Evolutionary conservation across 2,797 vertebrate genomes (phyloP).

Genomic region (Peromyscus nudipes): DNA sequence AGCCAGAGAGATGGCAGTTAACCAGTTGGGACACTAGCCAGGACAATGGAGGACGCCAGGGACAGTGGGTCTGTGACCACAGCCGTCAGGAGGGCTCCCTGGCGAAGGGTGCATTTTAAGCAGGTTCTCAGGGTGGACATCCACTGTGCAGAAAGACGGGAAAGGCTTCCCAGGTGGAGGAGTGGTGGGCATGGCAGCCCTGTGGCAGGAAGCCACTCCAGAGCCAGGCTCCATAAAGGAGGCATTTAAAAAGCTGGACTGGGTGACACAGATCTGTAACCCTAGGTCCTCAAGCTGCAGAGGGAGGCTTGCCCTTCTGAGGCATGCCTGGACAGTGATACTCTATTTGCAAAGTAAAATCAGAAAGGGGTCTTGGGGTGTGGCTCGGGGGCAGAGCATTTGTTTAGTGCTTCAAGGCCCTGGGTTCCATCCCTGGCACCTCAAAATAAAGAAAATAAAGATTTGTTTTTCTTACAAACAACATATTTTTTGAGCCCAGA

Average conservation of each 20-base stretch:
- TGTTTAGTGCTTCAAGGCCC: too few species aligned
- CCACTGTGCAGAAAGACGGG: background rate
- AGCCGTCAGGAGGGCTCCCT: background rate
- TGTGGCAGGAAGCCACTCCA: too few species aligned
- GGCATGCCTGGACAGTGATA: background rate
- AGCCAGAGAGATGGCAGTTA: background rate
- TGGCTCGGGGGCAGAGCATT: background rate
- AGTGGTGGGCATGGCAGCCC: fast-evolving
- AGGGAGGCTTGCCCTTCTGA: background rate
- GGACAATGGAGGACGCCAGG: background rate
- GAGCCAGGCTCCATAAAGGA: background rate
- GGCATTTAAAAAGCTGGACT: background rate
- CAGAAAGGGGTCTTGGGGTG: background rate
- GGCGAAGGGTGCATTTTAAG: too few species aligned
- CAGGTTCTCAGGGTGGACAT: background rate
- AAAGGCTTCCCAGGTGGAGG: background rate
- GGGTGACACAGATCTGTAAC: background rate
- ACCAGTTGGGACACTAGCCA: background rate
- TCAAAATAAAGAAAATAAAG: background rate
- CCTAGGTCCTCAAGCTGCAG: background rate
- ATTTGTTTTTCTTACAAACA: background rate
- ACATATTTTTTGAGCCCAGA: background rate
- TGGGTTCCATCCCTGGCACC: background rate
- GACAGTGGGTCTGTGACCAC: background rate
- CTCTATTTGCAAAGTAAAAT: background rate